Conservation (phyloP, 2,888 invertebrate species). For the Tromatobia lineatoria region DNA sequence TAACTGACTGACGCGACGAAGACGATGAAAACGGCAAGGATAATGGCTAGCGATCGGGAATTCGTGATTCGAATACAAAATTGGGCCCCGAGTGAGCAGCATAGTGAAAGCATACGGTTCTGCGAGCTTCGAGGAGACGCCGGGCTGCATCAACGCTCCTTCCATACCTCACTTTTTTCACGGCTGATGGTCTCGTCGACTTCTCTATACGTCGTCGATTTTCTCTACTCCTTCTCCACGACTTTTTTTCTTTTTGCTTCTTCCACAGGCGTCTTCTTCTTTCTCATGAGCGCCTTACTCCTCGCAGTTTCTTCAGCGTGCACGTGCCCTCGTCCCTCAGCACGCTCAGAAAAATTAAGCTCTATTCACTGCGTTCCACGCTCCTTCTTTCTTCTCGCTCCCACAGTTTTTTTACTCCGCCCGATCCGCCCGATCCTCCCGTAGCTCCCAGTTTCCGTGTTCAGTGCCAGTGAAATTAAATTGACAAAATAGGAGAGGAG, state of each 20-base stretch:
- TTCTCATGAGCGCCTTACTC: constrained; percentile 37
- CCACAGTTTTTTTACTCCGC: constrained; percentile 39
- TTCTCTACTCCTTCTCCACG: constrained; percentile 47
- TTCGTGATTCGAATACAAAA: constrained; percentile 69
- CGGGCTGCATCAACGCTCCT: constrained; percentile 38
- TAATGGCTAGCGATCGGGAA: constrained; percentile 70
- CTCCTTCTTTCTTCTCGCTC: constrained; percentile 48
- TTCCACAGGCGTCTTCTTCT: constrained; percentile 35
- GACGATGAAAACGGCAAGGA: constrained; percentile 60
- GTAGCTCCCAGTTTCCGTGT: constrained; percentile 39
- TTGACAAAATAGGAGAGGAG: constrained; percentile 68
- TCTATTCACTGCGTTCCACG: constrained; percentile 70
- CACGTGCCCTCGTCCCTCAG: constrained; percentile 66
- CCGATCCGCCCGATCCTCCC: constrained; percentile 22
- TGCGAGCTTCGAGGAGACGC: constrained; percentile 59
- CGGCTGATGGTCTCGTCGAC: constrained; percentile 46
- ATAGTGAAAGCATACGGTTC: constrained; percentile 44
- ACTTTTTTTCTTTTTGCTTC: constrained; percentile 31
- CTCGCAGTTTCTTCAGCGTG: constrained; percentile 26
- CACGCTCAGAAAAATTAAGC: constrained; percentile 75
- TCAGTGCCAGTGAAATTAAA: constrained; percentile 68
- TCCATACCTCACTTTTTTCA: constrained; percentile 28
- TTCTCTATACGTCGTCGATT: constrained; percentile 58
- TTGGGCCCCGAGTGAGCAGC: constrained; percentile 60
- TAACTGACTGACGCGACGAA: constrained; percentile 58